Conservation (phyloP, 1,140 invertebrate species). For the Euwallacea similis region DNA sequence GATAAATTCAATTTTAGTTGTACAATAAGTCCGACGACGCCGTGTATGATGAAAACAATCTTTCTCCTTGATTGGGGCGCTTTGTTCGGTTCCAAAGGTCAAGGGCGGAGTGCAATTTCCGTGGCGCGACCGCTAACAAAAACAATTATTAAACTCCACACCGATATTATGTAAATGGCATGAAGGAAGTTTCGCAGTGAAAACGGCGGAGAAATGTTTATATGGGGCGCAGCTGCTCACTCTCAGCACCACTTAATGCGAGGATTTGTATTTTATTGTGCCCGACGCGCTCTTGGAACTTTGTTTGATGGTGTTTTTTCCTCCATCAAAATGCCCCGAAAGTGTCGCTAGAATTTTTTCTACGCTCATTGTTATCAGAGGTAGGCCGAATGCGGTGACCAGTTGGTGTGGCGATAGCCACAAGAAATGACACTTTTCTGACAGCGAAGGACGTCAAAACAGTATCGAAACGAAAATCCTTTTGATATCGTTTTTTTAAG, state of each 20-base stretch:
- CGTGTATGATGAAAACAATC: conserved; percentile 4
- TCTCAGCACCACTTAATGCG: conserved; percentile 24
- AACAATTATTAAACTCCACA: conserved; percentile 23
- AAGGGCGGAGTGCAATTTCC: neutral
- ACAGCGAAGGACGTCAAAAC: too few species aligned
- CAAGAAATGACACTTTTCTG: neutral
- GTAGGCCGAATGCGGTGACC: neutral
- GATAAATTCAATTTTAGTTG: neutral
- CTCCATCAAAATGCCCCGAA: neutral
- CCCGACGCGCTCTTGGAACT: neutral
- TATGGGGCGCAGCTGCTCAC: conserved; percentile 22
- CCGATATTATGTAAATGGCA: conserved; percentile 29
- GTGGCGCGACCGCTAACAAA: conserved; percentile 4
- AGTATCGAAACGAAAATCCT: too few species aligned
- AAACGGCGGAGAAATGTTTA: conserved; percentile 25
- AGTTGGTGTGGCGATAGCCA: neutral
- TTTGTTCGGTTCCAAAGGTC: neutral
- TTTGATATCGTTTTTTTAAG: too few species aligned
- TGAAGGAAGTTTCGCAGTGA: conserved; percentile 25
- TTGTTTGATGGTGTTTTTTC: neutral
- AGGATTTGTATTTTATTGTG: conserved; percentile 18
- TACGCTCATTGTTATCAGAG: neutral
- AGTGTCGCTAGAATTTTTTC: neutral
- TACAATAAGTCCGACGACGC: neutral
- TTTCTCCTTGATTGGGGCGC: neutral